Evolutionary conservation across 2,888 invertebrate species (phyloP), one percentile per base, ranked within the genome.

Genomic region (Mythimna vitellina): DNA sequence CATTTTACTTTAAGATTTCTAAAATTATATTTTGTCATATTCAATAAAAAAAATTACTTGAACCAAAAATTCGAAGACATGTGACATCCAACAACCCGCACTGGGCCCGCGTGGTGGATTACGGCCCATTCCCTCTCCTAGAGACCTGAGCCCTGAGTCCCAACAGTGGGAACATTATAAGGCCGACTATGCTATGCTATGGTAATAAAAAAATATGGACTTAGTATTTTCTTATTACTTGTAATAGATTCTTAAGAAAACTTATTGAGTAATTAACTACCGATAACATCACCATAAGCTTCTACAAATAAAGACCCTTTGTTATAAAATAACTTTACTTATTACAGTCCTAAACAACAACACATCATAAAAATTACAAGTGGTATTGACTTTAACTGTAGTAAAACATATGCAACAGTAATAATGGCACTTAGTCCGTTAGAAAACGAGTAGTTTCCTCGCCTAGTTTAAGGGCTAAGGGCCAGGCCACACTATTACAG

Each of bases 291-390:
- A 32, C 22, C 20, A 32, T 20, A 54, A 9, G 5, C 49, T 46
- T 20, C 14, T 14, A 3, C n/a, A 35, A 22, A 53, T 20, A 58
- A 60, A 60, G 22, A 38, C 32, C 12, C 22, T 49, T 8, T 42
- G 2, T 29, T 46, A 51, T 14, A 46, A 3, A 46, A 29, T 64
- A 49, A 49, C 46, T 29, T 53, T 25, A 67, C 58, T 35, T 35
- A 12, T 2, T 51, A 56, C n/a, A 58, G 35, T 73, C 65, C 62
- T 73, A 70, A 58, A n/a, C n/a, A n/a, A n/a, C n/a, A n/a, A 49
- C 80, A 79, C 64, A 57, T 79, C 75, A 57, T 80, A 62, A 70
- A 79, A 65, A 20, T 38, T 62, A 61, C 76, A 51, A 70, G 49
- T 20, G 8, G 17, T 67, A 80, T 70, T 70, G 70, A 80, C 62